phyloP scores from a whole-genome alignment of 2,888 invertebrate genomes.

The Pherbina coryleti region DNA sequence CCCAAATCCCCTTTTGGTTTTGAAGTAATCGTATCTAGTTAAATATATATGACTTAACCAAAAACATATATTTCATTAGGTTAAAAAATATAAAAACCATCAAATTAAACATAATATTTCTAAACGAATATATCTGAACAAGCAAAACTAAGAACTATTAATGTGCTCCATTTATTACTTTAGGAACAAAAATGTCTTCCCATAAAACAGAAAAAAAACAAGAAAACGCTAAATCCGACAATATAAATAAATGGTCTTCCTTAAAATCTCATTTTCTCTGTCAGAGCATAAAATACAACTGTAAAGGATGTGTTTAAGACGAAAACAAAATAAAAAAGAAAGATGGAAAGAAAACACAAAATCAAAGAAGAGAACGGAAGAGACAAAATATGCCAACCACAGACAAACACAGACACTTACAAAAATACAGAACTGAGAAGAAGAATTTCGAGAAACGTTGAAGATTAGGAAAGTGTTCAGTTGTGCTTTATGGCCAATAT shows the following conservation, averaged over 20 bases:
- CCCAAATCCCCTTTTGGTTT: too few relatives aligned
- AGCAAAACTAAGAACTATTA: too few relatives aligned
- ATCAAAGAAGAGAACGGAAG: not conserved
- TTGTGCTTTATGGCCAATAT: slow-evolving; percentile 24
- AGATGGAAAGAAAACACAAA: not conserved
- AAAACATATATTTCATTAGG: not conserved
- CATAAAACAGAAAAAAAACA: not conserved
- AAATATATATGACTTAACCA: too few relatives aligned
- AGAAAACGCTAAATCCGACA: not conserved
- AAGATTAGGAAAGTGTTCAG: not conserved
- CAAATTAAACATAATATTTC: not conserved
- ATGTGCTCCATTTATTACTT: not conserved
- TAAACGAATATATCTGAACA: too few relatives aligned
- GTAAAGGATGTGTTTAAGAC: not conserved
- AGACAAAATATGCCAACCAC: not conserved
- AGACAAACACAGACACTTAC: not conserved
- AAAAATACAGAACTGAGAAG: not conserved
- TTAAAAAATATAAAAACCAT: not conserved
- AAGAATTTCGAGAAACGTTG: not conserved
- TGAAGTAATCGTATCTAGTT: too few relatives aligned
- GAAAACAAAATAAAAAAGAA: not conserved
- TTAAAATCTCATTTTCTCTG: slow-evolving; percentile 16
- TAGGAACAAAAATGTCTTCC: not conserved
- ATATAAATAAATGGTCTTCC: slow-evolving; percentile 2
- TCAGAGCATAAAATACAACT: slow-evolving; percentile 15